A percentile compares a stretch with the other conserved stretches of the same genome.
These are phyloP conservation scores for Schizopygopsis malacanthus DNA, from an alignment of 2,797 vertebrate species.

Conservation along the genomic window DNA sequence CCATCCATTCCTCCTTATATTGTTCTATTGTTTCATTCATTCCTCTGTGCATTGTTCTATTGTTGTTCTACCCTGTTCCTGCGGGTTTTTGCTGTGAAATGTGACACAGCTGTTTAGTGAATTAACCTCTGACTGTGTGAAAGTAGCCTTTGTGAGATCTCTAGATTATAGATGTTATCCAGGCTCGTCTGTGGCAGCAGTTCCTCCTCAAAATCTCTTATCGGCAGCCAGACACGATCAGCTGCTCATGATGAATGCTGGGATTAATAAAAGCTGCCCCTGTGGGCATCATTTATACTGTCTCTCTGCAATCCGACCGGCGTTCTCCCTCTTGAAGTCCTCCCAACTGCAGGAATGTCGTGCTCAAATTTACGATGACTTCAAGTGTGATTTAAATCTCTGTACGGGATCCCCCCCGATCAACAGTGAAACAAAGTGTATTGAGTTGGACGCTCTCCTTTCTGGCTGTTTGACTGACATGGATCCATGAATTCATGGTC, in stretches of 20 bases:
- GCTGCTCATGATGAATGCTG: slow-evolving; percentile 68
- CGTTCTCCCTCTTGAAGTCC: slow-evolving; percentile 70
- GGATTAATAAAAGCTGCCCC: slow-evolving; percentile 70
- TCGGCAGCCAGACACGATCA: slow-evolving; percentile 62
- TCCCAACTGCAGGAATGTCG: slow-evolving; percentile 66
- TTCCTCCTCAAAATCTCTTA: slow-evolving; percentile 60
- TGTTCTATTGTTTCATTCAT: background rate
- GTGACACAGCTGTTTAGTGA: slow-evolving; percentile 3
- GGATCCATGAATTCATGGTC: slow-evolving; percentile 6
- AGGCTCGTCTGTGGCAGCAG: slow-evolving; percentile 58
- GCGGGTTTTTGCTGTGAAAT: background rate
- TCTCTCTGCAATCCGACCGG: slow-evolving; percentile 61
- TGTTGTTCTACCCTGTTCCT: background rate
- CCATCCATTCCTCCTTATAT: background rate
- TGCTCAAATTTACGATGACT: slow-evolving; percentile 73
- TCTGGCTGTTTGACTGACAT: slow-evolving; percentile 49
- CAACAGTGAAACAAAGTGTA: slow-evolving; percentile 44
- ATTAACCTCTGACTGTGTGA: slow-evolving; percentile 37
- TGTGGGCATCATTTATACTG: slow-evolving; percentile 71
- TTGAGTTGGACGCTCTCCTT: slow-evolving; percentile 26
- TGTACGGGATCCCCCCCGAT: slow-evolving; percentile 41
- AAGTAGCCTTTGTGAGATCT: slow-evolving; percentile 56
- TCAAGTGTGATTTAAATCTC: slow-evolving; percentile 74
- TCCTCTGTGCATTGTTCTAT: background rate
- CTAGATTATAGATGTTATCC: slow-evolving; percentile 69